phyloP scores from a whole-genome alignment of 2,888 invertebrate species.

The Alviniconcha strummeri region DNA sequence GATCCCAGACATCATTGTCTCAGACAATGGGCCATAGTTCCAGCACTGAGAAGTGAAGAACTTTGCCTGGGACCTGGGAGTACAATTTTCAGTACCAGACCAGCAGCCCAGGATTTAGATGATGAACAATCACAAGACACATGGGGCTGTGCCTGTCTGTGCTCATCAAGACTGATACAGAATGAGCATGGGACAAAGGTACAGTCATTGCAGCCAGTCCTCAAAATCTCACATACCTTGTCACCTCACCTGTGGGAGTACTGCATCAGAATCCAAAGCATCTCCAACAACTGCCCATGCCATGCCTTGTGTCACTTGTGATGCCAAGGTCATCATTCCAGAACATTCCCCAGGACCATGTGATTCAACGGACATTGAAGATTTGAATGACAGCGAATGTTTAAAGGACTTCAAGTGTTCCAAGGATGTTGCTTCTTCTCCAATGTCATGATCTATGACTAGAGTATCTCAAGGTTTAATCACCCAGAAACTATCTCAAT shows the following conservation, averaged over 20 bases:
- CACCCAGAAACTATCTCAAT: too few species aligned
- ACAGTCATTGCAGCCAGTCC: constrained; percentile 26
- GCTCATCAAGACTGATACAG: neutral
- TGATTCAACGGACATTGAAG: too few species aligned
- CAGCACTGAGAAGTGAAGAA: constrained; percentile 1
- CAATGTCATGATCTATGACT: too few species aligned
- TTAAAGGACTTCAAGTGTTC: too few species aligned
- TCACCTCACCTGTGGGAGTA: constrained; percentile 22
- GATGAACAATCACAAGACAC: constrained; percentile 1
- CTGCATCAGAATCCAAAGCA: neutral
- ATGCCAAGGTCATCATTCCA: too few species aligned
- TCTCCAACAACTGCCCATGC: neutral
- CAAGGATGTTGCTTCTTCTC: too few species aligned
- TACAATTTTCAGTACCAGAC: neutral
- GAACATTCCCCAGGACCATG: too few species aligned
- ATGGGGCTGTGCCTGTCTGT: neutral
- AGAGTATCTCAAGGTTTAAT: too few species aligned
- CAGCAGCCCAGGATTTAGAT: constrained; percentile 22
- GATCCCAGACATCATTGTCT: constrained; percentile 9
- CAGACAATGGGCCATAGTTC: constrained; percentile 28
- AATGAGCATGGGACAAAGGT: constrained; percentile 2
- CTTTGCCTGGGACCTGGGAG: constrained; percentile 12
- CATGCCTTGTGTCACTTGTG: neutral
- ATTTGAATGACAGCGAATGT: too few species aligned
- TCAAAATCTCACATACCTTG: constrained; percentile 34